Percentiles rank a stretch among this genome's conserved stretches.
phyloP scores from a whole-genome alignment of 2,888 invertebrate species.

The Labia minor region DNA sequence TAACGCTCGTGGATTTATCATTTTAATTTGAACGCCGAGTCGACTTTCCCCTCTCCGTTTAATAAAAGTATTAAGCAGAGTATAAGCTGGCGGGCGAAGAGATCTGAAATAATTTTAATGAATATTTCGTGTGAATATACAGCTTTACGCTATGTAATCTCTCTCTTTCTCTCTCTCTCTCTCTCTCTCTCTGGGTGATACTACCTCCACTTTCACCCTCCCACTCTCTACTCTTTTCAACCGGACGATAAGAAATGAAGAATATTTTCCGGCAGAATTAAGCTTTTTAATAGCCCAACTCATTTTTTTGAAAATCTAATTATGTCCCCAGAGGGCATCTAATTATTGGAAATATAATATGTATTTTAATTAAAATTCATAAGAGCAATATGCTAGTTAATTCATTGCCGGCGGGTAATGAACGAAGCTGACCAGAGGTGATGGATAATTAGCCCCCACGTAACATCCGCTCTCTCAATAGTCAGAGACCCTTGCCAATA shows the following conservation, averaged over 20 bases:
- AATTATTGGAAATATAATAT: slow-evolving; percentile 13
- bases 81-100: neutral
- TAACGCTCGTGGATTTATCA: slow-evolving; percentile 13
- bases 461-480: neutral
- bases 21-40: slow-evolving; percentile 1
- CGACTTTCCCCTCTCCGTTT: neutral
- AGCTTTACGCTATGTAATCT: neutral
- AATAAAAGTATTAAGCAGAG: slow-evolving; percentile 4
- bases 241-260: neutral
- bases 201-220: neutral
- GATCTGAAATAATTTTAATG: slow-evolving; percentile 13
- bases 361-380: slow-evolving; percentile 13
- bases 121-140: neutral
- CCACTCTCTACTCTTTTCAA: too few relatives aligned
- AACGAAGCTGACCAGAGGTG: slow-evolving; percentile 1
- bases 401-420: neutral
- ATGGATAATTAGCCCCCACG: neutral
- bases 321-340: neutral
- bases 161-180: neutral
- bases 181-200: too few relatives aligned
- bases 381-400: slow-evolving; percentile 13
- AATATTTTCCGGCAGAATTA: neutral
- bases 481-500: slow-evolving; percentile 1
- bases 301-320: neutral
- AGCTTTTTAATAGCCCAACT: neutral